Base-by-base conservation (phyloP, 2,797 vertebrate genomes). In the Borostomias antarcticus region DNA sequence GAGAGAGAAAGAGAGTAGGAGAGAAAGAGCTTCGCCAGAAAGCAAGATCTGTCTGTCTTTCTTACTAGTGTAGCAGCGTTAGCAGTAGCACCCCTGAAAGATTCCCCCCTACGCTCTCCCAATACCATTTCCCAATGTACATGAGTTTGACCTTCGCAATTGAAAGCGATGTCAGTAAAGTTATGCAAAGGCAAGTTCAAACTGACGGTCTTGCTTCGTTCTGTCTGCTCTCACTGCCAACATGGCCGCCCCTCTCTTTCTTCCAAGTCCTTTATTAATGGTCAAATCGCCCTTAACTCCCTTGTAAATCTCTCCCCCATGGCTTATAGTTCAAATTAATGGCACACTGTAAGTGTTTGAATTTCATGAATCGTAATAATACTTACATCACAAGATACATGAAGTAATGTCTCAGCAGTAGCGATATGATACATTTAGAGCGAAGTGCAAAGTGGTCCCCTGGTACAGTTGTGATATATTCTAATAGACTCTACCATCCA, bases 331-430 rank as follows among this genome's bases (percentile, higher is more conserved):
- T 95, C 92, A 96, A 96, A 95, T 95, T 95, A 96, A 97, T 95
- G 92, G 93, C 92, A 92, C 93, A 82, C 82, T 80, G 81, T 87
- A 95, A 96, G 94, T 94, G 94, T 95, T 93, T 94, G 94, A 96
- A 96, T 95, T 96, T 96, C 95, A 96, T 97, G 95, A 98, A 97
- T 96, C 94, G 95, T 95, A 96, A 96, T 96, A 96, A 96, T 95
- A 95, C 95, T 97, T 97, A 96, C 94, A 95, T 97, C 95, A 96
- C 95, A 96, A 94, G 95, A 96, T 95, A 96, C 95, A 95, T 96
- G 94, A 96, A 96, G 94, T 97, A 95, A 98, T 95, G 94, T 96
- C 94, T 96, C 95, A 5, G 51, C 83, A 79, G 78, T 72, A 77
- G 82, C 94, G 95, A 96, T 95, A 95, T 95, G 94, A 96, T 95